Evolutionary conservation across 2,797 vertebrate species (phyloP), one percentile per base, ranked within the genome.

Genomic region (Cygnus olor): DNA sequence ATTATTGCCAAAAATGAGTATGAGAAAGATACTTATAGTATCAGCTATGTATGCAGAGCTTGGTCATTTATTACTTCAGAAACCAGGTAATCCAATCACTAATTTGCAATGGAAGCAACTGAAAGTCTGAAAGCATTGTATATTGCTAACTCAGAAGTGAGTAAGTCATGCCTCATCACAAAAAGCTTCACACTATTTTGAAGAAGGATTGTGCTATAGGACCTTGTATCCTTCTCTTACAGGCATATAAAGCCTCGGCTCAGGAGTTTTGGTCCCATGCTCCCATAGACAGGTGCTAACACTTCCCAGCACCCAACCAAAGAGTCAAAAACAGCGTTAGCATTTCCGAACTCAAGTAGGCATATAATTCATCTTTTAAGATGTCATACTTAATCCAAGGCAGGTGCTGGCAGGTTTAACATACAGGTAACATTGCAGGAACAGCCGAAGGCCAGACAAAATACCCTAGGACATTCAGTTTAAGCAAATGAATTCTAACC

Each of bases 161-260:
- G 28, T 8, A 64, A 63, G 18, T 27, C 13, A 10, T 6, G 9
- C 17, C 16, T 74, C 14, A 19, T 45, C 10, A 72, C 25, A 42
- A 73, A 85, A 60, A 64, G 10, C 14, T 79, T 14, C 17, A 40
- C 10, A 2, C 13, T 49, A 34, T 66, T 44, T 36, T 10, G 14
- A 73, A 88, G 16, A 71, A 61, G 80, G 34, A 65, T 3, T 2
- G 3, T 14, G 74, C 34, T 51, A 3, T 8, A 71, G 11, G 32
- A 10, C 2, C 6, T n/a, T 0, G 0, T n/a, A 1, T 45, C 11
- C 20, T 34, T 24, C 9, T 8, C 21, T 11, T 20, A 12, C 21
- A 38, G 27, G 25, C 9, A 45, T 17, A 49, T 21, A 19, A 82
- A 63, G 21, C 22, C 28, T 56, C 21, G 61, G 22, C 38, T 83